Evolutionary conservation across 2,797 vertebrate genomes (phyloP).

Genomic region (Pangasius mekongensis): DNA sequence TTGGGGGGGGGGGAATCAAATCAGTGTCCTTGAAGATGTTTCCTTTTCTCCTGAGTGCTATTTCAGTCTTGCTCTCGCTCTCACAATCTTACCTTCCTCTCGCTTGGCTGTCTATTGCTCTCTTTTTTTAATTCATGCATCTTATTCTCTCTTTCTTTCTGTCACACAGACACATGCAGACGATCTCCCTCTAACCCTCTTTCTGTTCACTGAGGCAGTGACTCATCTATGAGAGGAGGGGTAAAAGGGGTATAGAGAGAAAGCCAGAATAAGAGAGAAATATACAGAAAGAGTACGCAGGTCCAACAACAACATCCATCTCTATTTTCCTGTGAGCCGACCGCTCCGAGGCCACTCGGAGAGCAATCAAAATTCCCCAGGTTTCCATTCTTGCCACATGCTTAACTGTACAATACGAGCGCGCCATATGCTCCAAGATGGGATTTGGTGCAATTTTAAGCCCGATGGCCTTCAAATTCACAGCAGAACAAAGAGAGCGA

Average conservation of each 20-base stretch:
- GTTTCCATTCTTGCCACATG: slow-evolving; percentile 61
- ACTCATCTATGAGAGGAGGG: slow-evolving; percentile 57
- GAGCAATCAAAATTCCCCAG: slow-evolving; percentile 65
- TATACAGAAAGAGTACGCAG: slow-evolving; percentile 38
- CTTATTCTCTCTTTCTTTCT: background rate
- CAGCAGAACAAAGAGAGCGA: slow-evolving; percentile 62
- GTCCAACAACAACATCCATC: slow-evolving; percentile 65
- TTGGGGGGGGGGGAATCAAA: slow-evolving; percentile 29
- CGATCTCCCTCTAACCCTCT: slow-evolving; percentile 8
- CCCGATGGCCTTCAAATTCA: slow-evolving; percentile 52
- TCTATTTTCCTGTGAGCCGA: slow-evolving; percentile 58
- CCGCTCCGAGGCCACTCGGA: slow-evolving; percentile 54
- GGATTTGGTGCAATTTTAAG: slow-evolving; percentile 71
- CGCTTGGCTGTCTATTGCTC: slow-evolving; percentile 23
- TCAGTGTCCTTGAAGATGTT: slow-evolving; percentile 60
- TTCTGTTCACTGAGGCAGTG: slow-evolving; percentile 50
- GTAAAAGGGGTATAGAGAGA: slow-evolving; percentile 24
- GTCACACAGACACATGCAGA: background rate
- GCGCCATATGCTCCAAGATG: slow-evolving; percentile 77
- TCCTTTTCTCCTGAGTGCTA: slow-evolving; percentile 49
- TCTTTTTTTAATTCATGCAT: slow-evolving; percentile 31
- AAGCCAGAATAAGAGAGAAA: background rate
- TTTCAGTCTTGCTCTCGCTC: slow-evolving; percentile 30
- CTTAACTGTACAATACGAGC: slow-evolving; percentile 58
- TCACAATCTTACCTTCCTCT: slow-evolving; percentile 35